Evolutionary conservation across 2,888 invertebrate genomes (phyloP).

Genomic region (Camptogramma bilineatum): DNA sequence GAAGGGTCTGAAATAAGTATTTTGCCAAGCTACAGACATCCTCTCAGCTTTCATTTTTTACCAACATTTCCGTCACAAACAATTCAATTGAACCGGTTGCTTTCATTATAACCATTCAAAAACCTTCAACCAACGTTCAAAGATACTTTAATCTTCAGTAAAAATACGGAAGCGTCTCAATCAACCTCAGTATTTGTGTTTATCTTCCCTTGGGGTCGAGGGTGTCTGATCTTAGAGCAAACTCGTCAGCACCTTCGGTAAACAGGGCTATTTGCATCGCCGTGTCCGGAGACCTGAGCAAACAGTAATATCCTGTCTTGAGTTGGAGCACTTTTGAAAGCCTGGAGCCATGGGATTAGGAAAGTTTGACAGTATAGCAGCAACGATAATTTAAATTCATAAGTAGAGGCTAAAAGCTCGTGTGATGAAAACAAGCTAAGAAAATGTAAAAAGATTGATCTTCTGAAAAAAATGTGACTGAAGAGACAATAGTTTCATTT

Average conservation of each 20-base stretch:
- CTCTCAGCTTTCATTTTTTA: neutral
- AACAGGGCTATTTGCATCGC: constrained; percentile 66
- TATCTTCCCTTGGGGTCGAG: constrained; percentile 36
- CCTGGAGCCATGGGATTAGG: constrained; percentile 26
- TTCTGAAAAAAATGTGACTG: no score
- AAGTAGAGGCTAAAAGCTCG: neutral
- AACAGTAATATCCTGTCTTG: constrained; percentile 69
- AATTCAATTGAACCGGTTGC: neutral
- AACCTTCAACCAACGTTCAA: neutral
- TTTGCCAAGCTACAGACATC: neutral
- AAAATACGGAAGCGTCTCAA: constrained; percentile 32
- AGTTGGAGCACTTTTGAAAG: constrained; percentile 52
- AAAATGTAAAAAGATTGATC: neutral
- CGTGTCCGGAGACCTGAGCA: constrained; percentile 63
- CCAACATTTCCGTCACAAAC: neutral
- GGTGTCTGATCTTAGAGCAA: constrained; percentile 59
- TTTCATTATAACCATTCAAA: neutral
- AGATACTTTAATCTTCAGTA: constrained; percentile 25
- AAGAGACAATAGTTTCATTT: no score
- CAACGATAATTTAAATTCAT: neutral
- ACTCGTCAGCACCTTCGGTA: constrained; percentile 60
- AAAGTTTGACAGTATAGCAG: constrained; percentile 9
- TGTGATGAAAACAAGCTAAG: neutral
- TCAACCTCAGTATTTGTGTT: constrained; percentile 39
- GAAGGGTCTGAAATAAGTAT: no score